Base-by-base conservation (phyloP, 2,113 vertebrate species). In the Rafetus swinhoei region DNA sequence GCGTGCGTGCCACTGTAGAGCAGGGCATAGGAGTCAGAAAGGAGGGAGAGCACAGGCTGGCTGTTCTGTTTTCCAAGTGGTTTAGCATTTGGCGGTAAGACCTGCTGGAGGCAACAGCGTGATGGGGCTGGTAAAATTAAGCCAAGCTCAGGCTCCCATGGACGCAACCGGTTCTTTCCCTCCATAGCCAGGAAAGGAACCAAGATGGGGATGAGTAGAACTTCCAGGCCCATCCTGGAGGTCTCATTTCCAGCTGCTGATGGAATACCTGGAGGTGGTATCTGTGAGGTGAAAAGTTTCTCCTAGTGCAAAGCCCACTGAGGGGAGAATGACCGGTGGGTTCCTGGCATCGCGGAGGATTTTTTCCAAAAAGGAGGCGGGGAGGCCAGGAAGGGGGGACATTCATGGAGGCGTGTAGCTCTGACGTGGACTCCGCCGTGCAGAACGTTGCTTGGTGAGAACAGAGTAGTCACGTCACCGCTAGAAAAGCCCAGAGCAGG, bases 281-380 rank as follows among this genome's bases (percentile, higher is more conserved):
- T 6, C 2, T 16, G 86, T 79, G 95, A 81, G 55, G 81, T 52
- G 22, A 94, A 82, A 57, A 0, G 86, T 56, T 93, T 91, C 95
- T 97, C 84, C 86, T 91, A 94, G 97, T 97, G 97, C 97, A 97
- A 95, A 95, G 35, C 90, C 94, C 95, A 27, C 13, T 4, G 65
- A 79, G 92, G 74, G 72, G 69, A 60, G 0, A 84, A 32, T 1
- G 16, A 55, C 39, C 29, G 4, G 87, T 0, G 0, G 82, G 89
- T 9, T 57, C 84, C 89, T 76, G 93, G 85, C 79, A 10, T 5
- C 1, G 0, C 92, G 54, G 72, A 84, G 54, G 60, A 84, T 87
- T 91, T 79, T 81, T 82, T 88, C 86, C 81, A 80, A 81, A 72
- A 53, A 1, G 3, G 85, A 91, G 87, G 2, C 0, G 82, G 25